Conservation (phyloP, 2,113 vertebrate species). For the Ceratotherium simum region DNA sequence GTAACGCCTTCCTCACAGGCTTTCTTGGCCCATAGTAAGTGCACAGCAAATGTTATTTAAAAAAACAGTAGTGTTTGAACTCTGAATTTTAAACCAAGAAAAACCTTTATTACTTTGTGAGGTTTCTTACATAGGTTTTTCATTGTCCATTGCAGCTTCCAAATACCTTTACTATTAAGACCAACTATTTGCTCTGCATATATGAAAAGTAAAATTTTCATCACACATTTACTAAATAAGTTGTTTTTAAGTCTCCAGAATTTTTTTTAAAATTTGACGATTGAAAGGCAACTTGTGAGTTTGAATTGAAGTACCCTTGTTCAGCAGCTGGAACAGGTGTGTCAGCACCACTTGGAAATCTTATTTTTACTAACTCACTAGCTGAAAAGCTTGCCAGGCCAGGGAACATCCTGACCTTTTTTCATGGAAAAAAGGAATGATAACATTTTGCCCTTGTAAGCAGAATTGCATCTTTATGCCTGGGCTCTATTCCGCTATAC, state of each 20-base stretch:
- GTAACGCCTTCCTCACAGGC: not conserved
- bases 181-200: not conserved
- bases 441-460: not conserved
- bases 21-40: not conserved
- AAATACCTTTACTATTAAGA: not conserved
- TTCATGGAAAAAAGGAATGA: not conserved
- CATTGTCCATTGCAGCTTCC: not conserved
- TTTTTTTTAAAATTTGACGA: not conserved
- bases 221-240: constrained; percentile 30
- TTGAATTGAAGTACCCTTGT: not conserved
- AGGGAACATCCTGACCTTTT: constrained; percentile 12
- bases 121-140: not conserved
- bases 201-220: constrained; percentile 12
- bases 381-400: not conserved
- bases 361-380: not conserved
- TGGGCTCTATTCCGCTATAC: not conserved
- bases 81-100: not conserved
- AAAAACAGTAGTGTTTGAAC: not conserved
- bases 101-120: not conserved
- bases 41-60: not conserved
- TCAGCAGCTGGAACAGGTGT: not conserved
- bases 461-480: constrained; percentile 9
- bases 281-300: not conserved
- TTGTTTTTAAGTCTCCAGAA: not conserved
- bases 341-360: not conserved